phyloP scores from a whole-genome alignment of 1,140 invertebrate species.

The Eulimnadia texana region DNA sequence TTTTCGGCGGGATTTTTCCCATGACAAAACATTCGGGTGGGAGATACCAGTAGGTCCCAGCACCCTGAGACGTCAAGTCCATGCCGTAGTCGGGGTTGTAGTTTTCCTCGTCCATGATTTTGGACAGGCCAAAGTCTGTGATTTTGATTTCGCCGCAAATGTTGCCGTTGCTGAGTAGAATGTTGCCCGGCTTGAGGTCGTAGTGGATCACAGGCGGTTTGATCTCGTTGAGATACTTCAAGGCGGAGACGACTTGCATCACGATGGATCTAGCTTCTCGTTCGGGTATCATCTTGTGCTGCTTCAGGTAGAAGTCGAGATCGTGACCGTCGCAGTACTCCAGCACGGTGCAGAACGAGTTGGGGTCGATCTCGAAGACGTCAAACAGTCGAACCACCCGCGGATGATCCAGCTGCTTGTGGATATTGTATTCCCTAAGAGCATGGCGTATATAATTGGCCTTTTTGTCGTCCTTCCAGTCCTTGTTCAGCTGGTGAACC shows the following conservation, averaged over 20 bases:
- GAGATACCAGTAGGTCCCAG: conserved; percentile 99
- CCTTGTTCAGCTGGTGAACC: conserved; percentile 98
- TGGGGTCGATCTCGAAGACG: conserved; percentile 99
- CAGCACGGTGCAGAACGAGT: conserved; percentile 99
- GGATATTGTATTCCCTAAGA: conserved; percentile 97
- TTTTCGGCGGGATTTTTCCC: conserved; percentile 98
- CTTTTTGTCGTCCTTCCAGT: conserved; percentile 99
- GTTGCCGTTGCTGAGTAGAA: conserved; percentile 44
- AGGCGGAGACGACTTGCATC: conserved; percentile 94
- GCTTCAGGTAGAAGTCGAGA: conserved; percentile 99
- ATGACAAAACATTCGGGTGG: conserved; percentile 99
- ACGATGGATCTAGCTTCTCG: conserved; percentile 57
- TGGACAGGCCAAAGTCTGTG: conserved; percentile 97
- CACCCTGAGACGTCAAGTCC: conserved; percentile 98
- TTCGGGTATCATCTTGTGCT: conserved; percentile 27
- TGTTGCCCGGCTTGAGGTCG: conserved; percentile 90
- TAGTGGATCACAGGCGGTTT: conserved; percentile 99
- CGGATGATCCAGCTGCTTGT: conserved; percentile 95
- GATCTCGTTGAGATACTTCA: conserved; percentile 99
- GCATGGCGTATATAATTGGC: conserved; percentile 99
- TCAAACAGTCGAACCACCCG: conserved; percentile 96
- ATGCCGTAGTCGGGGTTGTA: conserved; percentile 97
- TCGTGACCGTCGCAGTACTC: conserved; percentile 99
- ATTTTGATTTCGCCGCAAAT: conserved; percentile 99
- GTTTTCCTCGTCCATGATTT: conserved; percentile 99